These are phyloP conservation scores for Scaeva pyrastri DNA, from an alignment of 2,888 invertebrate genomes.

Conservation along the genomic window DNA sequence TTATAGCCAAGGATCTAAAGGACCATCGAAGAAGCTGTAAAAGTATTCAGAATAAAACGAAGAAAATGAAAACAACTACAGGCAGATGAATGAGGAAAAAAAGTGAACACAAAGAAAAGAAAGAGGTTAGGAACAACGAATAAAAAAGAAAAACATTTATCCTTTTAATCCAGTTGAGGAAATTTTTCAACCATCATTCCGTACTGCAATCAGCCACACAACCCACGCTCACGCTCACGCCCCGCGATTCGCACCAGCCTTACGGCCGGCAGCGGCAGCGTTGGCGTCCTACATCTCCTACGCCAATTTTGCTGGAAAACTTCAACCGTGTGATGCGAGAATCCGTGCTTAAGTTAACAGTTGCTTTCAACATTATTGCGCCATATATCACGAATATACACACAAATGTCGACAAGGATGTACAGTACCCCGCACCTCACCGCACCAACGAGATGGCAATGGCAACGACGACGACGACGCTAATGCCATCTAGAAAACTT, in stretches of 20 bases:
- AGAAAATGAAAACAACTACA: constrained; percentile 38
- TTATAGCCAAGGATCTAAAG: constrained; percentile 36
- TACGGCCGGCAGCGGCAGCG: too few species aligned
- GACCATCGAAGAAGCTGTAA: constrained; percentile 33
- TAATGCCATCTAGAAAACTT: neutral
- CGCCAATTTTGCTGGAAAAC: constrained; percentile 39
- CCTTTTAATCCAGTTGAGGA: constrained; percentile 69
- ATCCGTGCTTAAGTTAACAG: constrained; percentile 70
- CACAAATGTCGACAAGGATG: constrained; percentile 62
- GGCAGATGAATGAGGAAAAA: neutral
- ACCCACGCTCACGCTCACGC: neutral
- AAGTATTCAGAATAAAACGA: constrained; percentile 26
- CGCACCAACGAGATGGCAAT: too few species aligned
- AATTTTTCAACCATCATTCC: constrained; percentile 14
- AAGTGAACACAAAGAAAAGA: constrained; percentile 18
- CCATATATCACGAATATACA: constrained; percentile 49
- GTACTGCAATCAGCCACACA: neutral
- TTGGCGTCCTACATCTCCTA: too few species aligned
- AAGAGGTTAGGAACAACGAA: neutral
- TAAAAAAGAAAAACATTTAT: constrained; percentile 57
- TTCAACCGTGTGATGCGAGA: constrained; percentile 49
- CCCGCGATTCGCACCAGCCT: too few species aligned
- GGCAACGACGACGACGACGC: neutral
- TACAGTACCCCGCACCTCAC: constrained; percentile 25
- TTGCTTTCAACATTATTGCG: constrained; percentile 70